Evolutionary conservation across 2,888 invertebrate genomes (phyloP).

Genomic region (Pterostichus madidus): DNA sequence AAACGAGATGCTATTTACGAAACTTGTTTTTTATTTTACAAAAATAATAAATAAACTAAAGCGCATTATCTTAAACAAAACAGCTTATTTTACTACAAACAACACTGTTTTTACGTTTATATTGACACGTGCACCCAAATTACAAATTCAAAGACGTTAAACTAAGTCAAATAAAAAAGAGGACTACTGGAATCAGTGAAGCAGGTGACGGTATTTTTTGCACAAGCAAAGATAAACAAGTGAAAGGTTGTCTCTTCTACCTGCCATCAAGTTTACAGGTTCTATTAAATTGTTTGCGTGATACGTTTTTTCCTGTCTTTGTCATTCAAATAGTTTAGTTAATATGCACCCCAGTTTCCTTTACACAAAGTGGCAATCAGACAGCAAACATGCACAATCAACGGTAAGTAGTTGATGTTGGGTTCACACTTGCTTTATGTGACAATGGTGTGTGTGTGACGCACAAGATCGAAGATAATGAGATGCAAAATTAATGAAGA

Average conservation of each 20-base stretch:
- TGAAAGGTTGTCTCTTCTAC: conserved; percentile 52
- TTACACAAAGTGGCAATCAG: conserved; percentile 46
- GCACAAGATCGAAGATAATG: conserved; percentile 18
- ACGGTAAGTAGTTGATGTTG: not conserved
- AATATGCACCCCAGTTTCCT: conserved; percentile 58
- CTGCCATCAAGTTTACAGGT: conserved; percentile 54
- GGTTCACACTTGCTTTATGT: conserved; percentile 18
- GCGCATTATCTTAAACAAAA: conserved; percentile 21
- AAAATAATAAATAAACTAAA: conserved; percentile 10
- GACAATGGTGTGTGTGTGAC: not conserved
- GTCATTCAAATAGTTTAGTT: conserved; percentile 52
- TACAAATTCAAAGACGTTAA: conserved; percentile 50
- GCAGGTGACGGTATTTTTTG: conserved; percentile 57
- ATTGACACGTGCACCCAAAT: conserved; percentile 5
- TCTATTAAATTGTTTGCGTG: conserved; percentile 43
- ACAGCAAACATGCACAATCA: conserved; percentile 5
- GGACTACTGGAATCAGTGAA: conserved; percentile 21
- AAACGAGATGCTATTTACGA: too few relatives aligned
- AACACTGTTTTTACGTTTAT: not conserved
- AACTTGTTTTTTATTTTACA: too few relatives aligned
- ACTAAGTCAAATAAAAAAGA: conserved; percentile 35
- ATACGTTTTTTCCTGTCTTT: conserved; percentile 35
- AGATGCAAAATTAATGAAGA: conserved; percentile 31
- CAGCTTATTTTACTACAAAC: conserved; percentile 1
- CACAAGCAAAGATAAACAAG: conserved; percentile 37